phyloP scores from a whole-genome alignment of 2,888 invertebrate genomes.

The Cistogaster globosa region DNA sequence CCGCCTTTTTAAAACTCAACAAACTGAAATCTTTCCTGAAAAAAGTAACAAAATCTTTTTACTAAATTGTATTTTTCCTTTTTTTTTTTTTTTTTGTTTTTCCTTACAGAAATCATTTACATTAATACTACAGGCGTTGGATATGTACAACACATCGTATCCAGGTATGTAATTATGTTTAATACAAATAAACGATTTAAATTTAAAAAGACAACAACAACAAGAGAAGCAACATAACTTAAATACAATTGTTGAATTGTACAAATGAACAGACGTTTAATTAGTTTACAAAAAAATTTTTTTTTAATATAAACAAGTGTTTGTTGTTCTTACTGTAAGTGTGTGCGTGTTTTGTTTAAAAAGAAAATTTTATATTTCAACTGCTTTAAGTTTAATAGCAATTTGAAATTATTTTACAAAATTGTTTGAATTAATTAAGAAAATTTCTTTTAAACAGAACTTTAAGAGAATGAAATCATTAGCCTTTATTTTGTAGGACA shows the following conservation, averaged over 20 bases:
- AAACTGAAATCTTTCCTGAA: conserved; percentile 17
- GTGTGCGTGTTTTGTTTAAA: conserved; percentile 3
- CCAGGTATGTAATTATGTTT: conserved; percentile 84
- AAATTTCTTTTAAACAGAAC: background rate
- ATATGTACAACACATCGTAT: conserved; percentile 90
- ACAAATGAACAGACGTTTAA: conserved; percentile 50
- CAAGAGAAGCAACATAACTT: background rate
- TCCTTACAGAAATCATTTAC: conserved; percentile 96
- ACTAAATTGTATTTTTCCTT: conserved; percentile 46
- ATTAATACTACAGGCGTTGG: conserved; percentile 94
- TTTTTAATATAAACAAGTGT: conserved; percentile 32
- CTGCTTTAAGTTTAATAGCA: conserved; percentile 30
- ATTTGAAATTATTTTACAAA: conserved; percentile 22
- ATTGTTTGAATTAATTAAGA: conserved; percentile 1
- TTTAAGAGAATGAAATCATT: background rate
- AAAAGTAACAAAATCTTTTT: background rate
- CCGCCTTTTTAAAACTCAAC: conserved; percentile 57
- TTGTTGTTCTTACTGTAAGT: conserved; percentile 19
- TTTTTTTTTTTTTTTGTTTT: conserved; percentile 82
- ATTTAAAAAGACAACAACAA: background rate
- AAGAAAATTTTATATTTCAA: background rate
- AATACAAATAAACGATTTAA: conserved; percentile 23
- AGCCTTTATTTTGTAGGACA: too few species aligned
- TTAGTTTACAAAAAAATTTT: conserved; percentile 47
- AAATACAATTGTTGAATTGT: conserved; percentile 31